Evolutionary conservation across 2,113 vertebrate species (phyloP).

Genomic region (Pterocles burchelli): DNA sequence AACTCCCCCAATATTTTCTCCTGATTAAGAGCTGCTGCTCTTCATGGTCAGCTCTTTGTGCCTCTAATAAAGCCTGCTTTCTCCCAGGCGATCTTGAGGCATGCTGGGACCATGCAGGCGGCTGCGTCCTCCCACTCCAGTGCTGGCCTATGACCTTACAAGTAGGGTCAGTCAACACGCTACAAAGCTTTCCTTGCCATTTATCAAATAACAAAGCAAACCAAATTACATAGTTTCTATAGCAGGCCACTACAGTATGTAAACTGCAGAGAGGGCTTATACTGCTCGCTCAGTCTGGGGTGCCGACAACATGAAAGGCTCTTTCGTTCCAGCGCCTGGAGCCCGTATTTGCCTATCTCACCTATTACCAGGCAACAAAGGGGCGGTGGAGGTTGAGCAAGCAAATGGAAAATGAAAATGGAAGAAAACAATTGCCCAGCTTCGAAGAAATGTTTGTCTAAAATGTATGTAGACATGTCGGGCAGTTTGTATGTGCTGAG

Average conservation of each 20-base stretch:
- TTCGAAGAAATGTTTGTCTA: constrained; percentile 35
- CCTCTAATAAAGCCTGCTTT: constrained; percentile 72
- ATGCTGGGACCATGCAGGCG: constrained; percentile 32
- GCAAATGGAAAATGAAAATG: constrained; percentile 47
- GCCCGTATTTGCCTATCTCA: constrained; percentile 52
- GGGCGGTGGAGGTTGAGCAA: constrained; percentile 55
- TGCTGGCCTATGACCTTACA: constrained; percentile 38
- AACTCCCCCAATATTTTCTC: not conserved
- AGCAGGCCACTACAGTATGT: constrained; percentile 63
- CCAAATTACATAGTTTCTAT: constrained; percentile 58
- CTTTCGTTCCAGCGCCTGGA: constrained; percentile 5
- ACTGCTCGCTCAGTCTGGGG: not conserved
- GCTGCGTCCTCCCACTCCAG: constrained; percentile 8
- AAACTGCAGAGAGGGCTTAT: constrained; percentile 39
- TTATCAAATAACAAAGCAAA: constrained; percentile 58
- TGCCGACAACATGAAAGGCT: constrained; percentile 34
- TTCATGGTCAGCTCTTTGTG: constrained; percentile 51
- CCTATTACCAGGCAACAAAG: constrained; percentile 63
- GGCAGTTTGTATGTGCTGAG: not conserved
- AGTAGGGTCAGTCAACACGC: constrained; percentile 34
- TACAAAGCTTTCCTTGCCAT: constrained; percentile 54
- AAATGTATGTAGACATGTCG: not conserved
- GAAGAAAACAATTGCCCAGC: constrained; percentile 48
- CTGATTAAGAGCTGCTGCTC: constrained; percentile 15
- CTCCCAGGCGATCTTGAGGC: constrained; percentile 57